Conservation (phyloP, 2,797 vertebrate genomes). For the Cynopterus sphinx region DNA sequence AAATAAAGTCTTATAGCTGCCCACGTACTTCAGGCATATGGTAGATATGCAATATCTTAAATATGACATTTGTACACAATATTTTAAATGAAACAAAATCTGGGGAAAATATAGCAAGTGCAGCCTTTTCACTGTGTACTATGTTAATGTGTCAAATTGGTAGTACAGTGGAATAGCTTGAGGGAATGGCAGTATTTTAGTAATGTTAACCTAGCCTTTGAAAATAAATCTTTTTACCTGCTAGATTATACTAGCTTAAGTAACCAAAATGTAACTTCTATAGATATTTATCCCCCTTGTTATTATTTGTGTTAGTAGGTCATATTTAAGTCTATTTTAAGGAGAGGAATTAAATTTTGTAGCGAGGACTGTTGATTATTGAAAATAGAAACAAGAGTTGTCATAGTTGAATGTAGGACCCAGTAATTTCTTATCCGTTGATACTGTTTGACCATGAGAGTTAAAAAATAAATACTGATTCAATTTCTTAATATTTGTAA, state of each 20-base stretch:
- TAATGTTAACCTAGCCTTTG: conserved; percentile 57
- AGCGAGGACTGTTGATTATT: not conserved
- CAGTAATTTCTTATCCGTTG: not conserved
- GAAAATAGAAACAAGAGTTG: not conserved
- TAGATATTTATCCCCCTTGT: not conserved
- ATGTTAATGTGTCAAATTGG: conserved; percentile 64
- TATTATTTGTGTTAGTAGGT: not conserved
- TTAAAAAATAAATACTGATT: not conserved
- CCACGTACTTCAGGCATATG: conserved; percentile 55
- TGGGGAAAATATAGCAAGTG: conserved; percentile 41
- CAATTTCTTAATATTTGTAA: not conserved
- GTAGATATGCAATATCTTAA: conserved; percentile 58
- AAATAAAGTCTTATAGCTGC: conserved; percentile 29
- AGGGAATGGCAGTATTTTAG: conserved; percentile 60
- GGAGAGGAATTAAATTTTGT: not conserved
- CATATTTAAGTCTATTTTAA: not conserved
- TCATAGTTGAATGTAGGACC: not conserved
- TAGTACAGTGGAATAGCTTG: conserved; percentile 55
- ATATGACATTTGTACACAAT: conserved; percentile 54
- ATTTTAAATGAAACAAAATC: conserved; percentile 74
- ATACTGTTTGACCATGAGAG: not conserved
- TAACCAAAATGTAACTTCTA: not conserved
- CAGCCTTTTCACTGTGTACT: conserved; percentile 33
- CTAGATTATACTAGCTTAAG: conserved; percentile 41
- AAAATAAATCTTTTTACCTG: conserved; percentile 64